Conservation (phyloP, 2,797 vertebrate genomes). For the Propithecus deckenii region DNA sequence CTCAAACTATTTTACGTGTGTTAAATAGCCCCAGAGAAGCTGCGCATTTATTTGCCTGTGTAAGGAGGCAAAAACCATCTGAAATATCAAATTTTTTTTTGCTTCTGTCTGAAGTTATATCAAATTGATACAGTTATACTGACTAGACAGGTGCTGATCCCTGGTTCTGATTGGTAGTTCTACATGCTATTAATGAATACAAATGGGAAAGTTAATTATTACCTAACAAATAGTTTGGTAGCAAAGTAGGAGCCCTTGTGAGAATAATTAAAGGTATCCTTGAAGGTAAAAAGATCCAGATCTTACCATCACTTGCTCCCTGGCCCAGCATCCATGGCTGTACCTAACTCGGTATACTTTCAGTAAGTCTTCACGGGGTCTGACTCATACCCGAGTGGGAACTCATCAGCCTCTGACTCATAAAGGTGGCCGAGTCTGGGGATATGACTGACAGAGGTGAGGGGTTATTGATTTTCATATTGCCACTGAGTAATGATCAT, state of each 20-base stretch:
- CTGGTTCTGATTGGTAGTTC: neutral
- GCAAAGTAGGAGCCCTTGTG: neutral
- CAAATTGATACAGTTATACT: neutral
- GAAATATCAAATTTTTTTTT: neutral
- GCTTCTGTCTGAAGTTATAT: neutral
- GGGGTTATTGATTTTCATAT: constrained; percentile 74
- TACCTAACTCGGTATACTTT: neutral
- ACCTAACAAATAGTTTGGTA: neutral
- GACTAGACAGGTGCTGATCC: neutral
- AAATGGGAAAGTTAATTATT: neutral
- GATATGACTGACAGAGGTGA: constrained; percentile 55
- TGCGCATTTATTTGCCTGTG: neutral
- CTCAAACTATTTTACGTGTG: neutral
- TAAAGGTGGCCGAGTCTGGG: neutral
- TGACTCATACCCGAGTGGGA: neutral
- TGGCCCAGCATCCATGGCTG: neutral
- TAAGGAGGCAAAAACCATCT: neutral
- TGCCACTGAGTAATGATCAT: constrained; percentile 48
- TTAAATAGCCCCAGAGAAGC: neutral
- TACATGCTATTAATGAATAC: neutral
- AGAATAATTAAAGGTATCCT: neutral
- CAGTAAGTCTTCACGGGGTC: neutral
- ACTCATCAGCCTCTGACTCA: neutral
- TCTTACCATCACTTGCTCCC: neutral
- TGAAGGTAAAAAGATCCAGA: neutral